phyloP scores from a whole-genome alignment of 2,113 vertebrate species.

The Ctenodactylus gundi region DNA sequence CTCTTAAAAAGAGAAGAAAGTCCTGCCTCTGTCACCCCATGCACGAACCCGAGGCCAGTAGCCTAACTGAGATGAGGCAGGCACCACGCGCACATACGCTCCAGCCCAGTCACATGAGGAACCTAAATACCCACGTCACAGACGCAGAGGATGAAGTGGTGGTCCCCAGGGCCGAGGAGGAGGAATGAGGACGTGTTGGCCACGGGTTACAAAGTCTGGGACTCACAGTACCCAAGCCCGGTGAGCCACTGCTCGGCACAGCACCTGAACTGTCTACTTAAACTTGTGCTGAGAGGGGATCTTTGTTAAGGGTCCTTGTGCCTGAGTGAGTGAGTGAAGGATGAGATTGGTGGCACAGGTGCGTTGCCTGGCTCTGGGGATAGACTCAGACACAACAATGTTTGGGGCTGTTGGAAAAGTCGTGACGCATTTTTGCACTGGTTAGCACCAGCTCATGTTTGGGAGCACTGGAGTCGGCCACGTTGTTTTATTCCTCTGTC shows the following conservation, averaged over 20 bases:
- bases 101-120: background rate
- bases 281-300: background rate
- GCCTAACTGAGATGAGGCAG: too few species aligned
- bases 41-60: too few species aligned
- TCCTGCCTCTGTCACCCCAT: background rate
- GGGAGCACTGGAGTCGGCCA: too few species aligned
- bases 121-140: background rate
- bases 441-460: too few species aligned
- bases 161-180: background rate
- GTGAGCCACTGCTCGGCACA: too few species aligned
- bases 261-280: background rate
- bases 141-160: background rate
- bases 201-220: background rate
- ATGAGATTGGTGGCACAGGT: too few species aligned
- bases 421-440: too few species aligned
- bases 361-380: too few species aligned
- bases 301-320: background rate
- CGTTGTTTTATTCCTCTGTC: too few species aligned
- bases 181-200: background rate
- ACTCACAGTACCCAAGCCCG: background rate
- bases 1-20: background rate
- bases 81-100: too few species aligned
- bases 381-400: too few species aligned
- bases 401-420: too few species aligned
- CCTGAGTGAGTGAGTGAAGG: background rate